A percentile compares a stretch with the other conserved stretches of the same genome.
phyloP scores from a whole-genome alignment of 64 coral and sea anemone genomes.

The Cladopsammia gracilis region DNA sequence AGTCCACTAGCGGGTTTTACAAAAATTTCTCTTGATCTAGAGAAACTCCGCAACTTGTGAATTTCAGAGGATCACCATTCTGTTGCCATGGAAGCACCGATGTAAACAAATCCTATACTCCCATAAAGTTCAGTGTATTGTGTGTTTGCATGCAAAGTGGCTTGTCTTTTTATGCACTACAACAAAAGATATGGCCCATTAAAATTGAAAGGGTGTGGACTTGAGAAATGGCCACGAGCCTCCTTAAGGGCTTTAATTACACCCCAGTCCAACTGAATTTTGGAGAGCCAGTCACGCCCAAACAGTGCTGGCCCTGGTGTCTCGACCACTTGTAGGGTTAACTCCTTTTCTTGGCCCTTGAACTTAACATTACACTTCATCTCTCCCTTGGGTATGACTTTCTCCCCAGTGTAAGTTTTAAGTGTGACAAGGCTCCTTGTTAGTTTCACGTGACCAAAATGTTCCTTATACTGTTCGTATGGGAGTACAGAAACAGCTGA shows the following conservation, averaged over 20 bases:
- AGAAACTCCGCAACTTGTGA: no score
- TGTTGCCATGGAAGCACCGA: no score
- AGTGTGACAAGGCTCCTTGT: constrained; percentile 2
- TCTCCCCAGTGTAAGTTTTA: constrained; percentile 63
- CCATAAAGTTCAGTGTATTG: no score
- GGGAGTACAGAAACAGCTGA: constrained; percentile 51
- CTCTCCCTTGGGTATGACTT: constrained; percentile 43
- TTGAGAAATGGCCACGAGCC: no score
- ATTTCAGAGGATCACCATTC: no score
- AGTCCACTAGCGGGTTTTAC: no score
- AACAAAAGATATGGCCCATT: no score
- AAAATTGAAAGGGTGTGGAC: no score
- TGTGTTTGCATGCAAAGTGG: no score
- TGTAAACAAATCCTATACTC: no score
- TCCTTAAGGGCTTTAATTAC: constrained; percentile 61
- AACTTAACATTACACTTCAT: constrained; percentile 42
- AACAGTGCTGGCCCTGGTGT: constrained; percentile 61
- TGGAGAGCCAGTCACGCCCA: constrained; percentile 59
- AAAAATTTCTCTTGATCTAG: no score
- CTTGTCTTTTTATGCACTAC: no score
- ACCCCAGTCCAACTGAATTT: constrained; percentile 69
- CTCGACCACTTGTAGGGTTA: constrained; percentile 39
- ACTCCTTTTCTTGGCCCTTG: constrained; percentile 30
- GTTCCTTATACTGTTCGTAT: constrained; percentile 34
- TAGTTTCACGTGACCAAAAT: constrained; percentile 12